Conservation (phyloP, 2,888 invertebrate species). For the Orchesellides sinensis region DNA sequence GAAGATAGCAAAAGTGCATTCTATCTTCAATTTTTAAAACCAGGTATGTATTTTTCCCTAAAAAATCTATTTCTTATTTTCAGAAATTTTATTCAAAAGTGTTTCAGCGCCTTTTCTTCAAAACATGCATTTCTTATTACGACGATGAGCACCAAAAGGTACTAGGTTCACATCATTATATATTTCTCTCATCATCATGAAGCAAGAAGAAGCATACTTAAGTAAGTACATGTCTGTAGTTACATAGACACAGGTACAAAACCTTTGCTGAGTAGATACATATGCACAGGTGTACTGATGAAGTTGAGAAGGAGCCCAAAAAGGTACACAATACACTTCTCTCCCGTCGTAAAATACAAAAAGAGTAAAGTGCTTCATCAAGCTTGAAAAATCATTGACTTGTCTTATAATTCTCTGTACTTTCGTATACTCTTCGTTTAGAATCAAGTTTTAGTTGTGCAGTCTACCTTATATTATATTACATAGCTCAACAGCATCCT, state of each 20-base stretch:
- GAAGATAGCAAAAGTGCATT: too few species aligned
- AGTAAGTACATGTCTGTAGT: background rate
- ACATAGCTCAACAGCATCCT: background rate
- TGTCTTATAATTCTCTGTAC: background rate
- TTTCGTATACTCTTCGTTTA: background rate
- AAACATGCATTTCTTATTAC: too few species aligned
- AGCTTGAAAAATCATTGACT: constrained; percentile 23
- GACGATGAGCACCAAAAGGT: background rate
- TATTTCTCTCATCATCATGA: constrained; percentile 4
- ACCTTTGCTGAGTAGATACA: background rate
- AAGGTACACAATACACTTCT: too few species aligned
- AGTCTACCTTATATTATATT: constrained; percentile 33
- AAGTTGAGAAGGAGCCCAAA: too few species aligned
- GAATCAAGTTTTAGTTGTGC: constrained; percentile 27
- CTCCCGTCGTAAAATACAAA: too few species aligned
- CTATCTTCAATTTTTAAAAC: background rate
- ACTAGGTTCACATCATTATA: constrained; percentile 25
- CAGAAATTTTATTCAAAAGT: too few species aligned
- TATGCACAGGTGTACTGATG: constrained; percentile 1
- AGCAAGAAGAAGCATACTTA: background rate
- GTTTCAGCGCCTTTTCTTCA: too few species aligned
- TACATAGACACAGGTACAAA: background rate
- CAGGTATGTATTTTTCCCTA: too few species aligned
- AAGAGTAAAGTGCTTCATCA: constrained; percentile 2
- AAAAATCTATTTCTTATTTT: too few species aligned